A percentile compares a stretch with the other conserved stretches of the same genome.
Conservation (phyloP, 2,888 invertebrate species). For the Automeris io region DNA sequence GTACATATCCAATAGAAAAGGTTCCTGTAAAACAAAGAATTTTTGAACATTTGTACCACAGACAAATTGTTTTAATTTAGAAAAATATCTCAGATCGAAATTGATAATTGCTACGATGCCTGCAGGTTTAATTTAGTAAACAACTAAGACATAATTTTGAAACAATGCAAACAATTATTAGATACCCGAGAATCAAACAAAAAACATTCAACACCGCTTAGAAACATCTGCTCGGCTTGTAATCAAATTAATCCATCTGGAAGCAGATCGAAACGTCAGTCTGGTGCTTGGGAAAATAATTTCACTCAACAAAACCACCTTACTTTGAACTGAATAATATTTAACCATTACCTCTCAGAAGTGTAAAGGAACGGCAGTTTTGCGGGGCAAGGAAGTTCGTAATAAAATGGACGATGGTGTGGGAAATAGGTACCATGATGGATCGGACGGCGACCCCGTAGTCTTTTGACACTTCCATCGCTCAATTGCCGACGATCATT, state of each 20-base stretch:
- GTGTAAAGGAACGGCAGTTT: slow-evolving; percentile 1
- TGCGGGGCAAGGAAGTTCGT: slow-evolving; percentile 22
- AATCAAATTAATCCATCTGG: slow-evolving; percentile 77
- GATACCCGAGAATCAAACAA: slow-evolving; percentile 3
- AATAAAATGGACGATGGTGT: slow-evolving; percentile 31
- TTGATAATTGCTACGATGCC: too few species aligned
- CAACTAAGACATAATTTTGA: neutral
- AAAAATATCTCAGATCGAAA: too few species aligned
- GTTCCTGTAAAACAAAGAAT: too few species aligned
- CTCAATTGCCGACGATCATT: slow-evolving; percentile 65
- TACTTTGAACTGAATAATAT: slow-evolving; percentile 21
- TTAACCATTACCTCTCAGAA: slow-evolving; percentile 6
- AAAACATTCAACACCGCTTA: slow-evolving; percentile 13
- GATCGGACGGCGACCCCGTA: slow-evolving; percentile 60
- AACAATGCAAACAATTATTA: neutral
- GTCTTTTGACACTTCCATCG: slow-evolving; percentile 67
- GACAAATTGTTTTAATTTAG: too few species aligned
- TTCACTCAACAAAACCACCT: slow-evolving; percentile 33
- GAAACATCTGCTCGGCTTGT: slow-evolving; percentile 63
- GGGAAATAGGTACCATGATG: slow-evolving; percentile 59
- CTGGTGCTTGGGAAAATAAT: slow-evolving; percentile 67
- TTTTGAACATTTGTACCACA: too few species aligned
- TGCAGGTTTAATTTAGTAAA: too few species aligned
- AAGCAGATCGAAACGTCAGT: slow-evolving; percentile 73
- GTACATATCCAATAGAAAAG: too few species aligned